Base-by-base conservation (phyloP, 92 coral and sea anemone species). In the Porites cylindrica region DNA sequence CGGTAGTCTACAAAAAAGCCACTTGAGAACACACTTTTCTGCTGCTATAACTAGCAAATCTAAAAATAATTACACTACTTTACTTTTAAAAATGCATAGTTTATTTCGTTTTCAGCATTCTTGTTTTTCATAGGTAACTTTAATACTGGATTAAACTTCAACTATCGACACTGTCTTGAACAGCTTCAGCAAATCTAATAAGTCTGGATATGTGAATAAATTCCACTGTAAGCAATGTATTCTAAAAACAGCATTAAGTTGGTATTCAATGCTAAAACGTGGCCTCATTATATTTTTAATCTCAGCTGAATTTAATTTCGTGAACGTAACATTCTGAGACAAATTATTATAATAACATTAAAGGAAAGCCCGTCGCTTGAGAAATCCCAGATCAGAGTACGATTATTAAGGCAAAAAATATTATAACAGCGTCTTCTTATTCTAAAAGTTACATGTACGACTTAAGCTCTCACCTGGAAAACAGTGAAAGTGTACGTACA, bases 141-240 rank as follows among this genome's bases (percentile, higher is more conserved):
- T 8, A 56, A 56, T 56, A 11, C 67, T 2, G 14, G 66, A 51
- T 21, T 23, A 80, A 65, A 80, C 26, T 21, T 21, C 12, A 66
- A 65, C 65, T 66, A 20, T 74, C 21, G 14, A 14, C 61, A 14
- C 17, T 56, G 61, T 56, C 61, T 56, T 56, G 3, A 56, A 56
- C 11, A 10, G 61, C 62, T 74, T 66, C 47, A 43, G 83, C 61
- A 64, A 21, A 66, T 64, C 75, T 13, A 66, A 19, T 80, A 51
- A 51, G 75, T 18, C 12, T 43, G 29, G 2, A 66, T 62, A 66
- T 13, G 51, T 11, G 50, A 6, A 24, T 54, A 52, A 80, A 67
- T 51, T 51, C 51, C 43, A 8, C 1, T 16, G 64, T 52, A 51
- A 61, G 8, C 51, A 62, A 18, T 0, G 63, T 21, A 61, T 79